Conservation (phyloP, 2,113 vertebrate genomes). For the Ranitomeya imitator region DNA sequence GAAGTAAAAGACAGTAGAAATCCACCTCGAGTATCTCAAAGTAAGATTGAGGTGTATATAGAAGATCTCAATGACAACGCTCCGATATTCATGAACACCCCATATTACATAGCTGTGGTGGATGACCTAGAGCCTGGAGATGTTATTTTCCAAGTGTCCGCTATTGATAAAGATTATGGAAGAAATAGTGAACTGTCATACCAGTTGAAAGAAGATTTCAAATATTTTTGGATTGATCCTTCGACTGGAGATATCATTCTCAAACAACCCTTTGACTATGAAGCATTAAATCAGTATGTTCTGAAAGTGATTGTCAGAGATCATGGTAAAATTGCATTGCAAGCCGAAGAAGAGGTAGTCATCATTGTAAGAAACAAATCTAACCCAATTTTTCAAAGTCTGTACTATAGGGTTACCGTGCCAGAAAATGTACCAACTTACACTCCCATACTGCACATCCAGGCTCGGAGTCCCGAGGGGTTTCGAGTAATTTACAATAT, state of each 20-base stretch:
- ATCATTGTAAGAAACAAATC: constrained; percentile 90
- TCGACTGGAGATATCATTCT: constrained; percentile 90
- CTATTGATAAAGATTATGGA: constrained; percentile 83
- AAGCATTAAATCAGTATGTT: constrained; percentile 86
- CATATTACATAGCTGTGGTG: constrained; percentile 83
- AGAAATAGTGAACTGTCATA: constrained; percentile 82
- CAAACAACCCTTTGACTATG: constrained; percentile 87
- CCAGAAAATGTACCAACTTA: constrained; percentile 88
- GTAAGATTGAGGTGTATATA: constrained; percentile 82
- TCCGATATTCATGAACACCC: constrained; percentile 85
- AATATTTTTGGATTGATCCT: constrained; percentile 89
- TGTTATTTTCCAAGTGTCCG: constrained; percentile 88
- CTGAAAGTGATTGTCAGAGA: constrained; percentile 85
- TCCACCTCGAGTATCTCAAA: constrained; percentile 80
- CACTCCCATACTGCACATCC: constrained; percentile 91
- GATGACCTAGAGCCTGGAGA: constrained; percentile 90
- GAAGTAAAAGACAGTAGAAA: constrained; percentile 82
- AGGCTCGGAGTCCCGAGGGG: constrained; percentile 92
- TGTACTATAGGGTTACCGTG: constrained; percentile 87
- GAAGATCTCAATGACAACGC: constrained; percentile 90
- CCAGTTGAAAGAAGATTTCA: constrained; percentile 83
- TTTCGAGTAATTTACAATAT: constrained; percentile 94
- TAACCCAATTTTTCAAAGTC: constrained; percentile 90
- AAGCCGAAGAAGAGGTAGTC: constrained; percentile 77
- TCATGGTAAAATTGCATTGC: constrained; percentile 78